Conservation (phyloP, 2,113 vertebrate genomes). For the Anguilla japonica region DNA sequence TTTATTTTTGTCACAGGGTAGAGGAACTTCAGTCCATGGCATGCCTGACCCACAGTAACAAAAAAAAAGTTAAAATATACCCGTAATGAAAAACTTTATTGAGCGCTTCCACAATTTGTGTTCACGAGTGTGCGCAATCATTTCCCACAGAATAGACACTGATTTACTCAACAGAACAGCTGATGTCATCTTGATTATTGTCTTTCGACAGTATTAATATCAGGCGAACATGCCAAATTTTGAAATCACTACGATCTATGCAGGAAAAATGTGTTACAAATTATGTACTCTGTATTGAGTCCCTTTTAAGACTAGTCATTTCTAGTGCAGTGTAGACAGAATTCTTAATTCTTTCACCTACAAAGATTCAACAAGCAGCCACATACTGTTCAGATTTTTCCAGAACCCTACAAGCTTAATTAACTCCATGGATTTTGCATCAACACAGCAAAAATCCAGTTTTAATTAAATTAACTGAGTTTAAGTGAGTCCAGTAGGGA, state of each 20-base stretch:
- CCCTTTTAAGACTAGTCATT: background rate
- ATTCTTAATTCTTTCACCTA: background rate
- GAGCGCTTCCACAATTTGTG: background rate
- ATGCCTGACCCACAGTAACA: background rate
- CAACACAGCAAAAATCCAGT: too few species aligned
- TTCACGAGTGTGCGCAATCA: background rate
- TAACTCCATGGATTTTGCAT: too few species aligned
- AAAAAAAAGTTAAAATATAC: background rate
- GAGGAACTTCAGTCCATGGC: background rate
- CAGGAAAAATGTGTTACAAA: background rate
- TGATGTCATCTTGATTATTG: background rate
- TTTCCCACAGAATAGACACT: background rate
- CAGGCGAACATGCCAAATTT: background rate
- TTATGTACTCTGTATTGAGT: background rate
- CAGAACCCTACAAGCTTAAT: background rate
- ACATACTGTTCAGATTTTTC: background rate
- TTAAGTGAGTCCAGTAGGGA: too few species aligned
- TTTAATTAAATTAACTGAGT: too few species aligned
- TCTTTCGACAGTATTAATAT: background rate
- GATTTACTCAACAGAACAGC: background rate
- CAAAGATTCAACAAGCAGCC: background rate
- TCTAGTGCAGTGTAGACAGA: background rate
- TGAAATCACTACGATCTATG: background rate
- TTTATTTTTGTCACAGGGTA: background rate
- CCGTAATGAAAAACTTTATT: background rate